Conservation (phyloP, 1,140 invertebrate genomes). For the Planococcus citri region DNA sequence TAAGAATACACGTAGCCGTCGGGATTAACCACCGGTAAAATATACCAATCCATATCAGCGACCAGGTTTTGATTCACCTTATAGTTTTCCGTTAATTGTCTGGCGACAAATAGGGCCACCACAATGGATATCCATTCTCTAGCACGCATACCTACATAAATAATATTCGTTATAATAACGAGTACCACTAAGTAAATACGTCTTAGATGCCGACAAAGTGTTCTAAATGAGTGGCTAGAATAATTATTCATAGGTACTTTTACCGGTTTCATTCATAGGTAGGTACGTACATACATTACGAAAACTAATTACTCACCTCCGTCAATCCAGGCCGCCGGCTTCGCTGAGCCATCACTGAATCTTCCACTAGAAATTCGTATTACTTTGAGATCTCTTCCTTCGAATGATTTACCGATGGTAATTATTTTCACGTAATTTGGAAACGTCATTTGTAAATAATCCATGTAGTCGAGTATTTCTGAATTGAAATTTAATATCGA, state of each 20-base stretch:
- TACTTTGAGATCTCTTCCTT: constrained; percentile 59
- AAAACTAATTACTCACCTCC: constrained; percentile 35
- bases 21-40: constrained; percentile 56
- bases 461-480: constrained; percentile 39
- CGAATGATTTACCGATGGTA: constrained; percentile 59
- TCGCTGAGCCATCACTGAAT: constrained; percentile 37
- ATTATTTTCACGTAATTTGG: constrained; percentile 51
- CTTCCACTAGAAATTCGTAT: constrained; percentile 41
- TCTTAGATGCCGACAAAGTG: too few species aligned
- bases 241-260: too few species aligned
- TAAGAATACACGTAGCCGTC: constrained; percentile 63
- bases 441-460: constrained; percentile 54
- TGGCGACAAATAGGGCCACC: constrained; percentile 66
- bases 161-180: not conserved
- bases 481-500: constrained; percentile 21
- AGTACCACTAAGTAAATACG: too few species aligned
- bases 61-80: constrained; percentile 50
- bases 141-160: constrained; percentile 66
- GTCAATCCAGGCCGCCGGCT: constrained; percentile 49
- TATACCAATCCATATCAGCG: constrained; percentile 50
- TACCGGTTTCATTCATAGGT: too few species aligned
- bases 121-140: constrained; percentile 86
- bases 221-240: too few species aligned
- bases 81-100: constrained; percentile 61
- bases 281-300: too few species aligned